Conservation (phyloP, 1,140 invertebrate genomes). For the Heliconius congener region DNA sequence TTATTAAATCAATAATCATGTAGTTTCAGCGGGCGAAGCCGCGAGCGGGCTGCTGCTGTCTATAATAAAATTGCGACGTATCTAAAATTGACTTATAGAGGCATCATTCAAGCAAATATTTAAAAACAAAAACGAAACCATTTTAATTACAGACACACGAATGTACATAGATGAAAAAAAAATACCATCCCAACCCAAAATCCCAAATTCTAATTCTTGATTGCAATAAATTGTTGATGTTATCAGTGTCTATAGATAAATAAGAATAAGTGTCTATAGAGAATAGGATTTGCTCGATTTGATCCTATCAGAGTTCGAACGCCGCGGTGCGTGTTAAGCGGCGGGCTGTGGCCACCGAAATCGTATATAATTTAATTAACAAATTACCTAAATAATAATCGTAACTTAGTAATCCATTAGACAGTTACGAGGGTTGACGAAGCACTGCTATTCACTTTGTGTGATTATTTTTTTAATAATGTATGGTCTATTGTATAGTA, state of each 20-base stretch:
- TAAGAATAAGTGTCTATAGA: slow-evolving; percentile 6
- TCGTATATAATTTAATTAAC: slow-evolving; percentile 38
- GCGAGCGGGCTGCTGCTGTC: no score
- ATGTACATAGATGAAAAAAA: no score
- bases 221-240: background rate
- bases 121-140: no score
- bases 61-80: no score
- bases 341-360: slow-evolving; percentile 13
- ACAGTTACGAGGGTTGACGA: slow-evolving; percentile 15
- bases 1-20: no score
- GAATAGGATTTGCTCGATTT: slow-evolving; percentile 17
- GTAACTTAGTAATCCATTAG: slow-evolving; percentile 26
- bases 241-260: background rate
- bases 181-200: background rate
- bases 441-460: slow-evolving; percentile 13
- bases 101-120: no score
- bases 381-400: slow-evolving; percentile 17
- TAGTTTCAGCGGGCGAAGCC: no score
- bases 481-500: no score
- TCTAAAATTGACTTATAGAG: no score
- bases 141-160: background rate
- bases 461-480: slow-evolving; percentile 8
- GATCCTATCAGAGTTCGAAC: slow-evolving; percentile 13
- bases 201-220: background rate
- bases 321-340: slow-evolving; percentile 18